These are phyloP conservation scores for Macrotrachela quadricornifera DNA, from an alignment of 1,140 invertebrate species.

Conservation along the genomic window DNA sequence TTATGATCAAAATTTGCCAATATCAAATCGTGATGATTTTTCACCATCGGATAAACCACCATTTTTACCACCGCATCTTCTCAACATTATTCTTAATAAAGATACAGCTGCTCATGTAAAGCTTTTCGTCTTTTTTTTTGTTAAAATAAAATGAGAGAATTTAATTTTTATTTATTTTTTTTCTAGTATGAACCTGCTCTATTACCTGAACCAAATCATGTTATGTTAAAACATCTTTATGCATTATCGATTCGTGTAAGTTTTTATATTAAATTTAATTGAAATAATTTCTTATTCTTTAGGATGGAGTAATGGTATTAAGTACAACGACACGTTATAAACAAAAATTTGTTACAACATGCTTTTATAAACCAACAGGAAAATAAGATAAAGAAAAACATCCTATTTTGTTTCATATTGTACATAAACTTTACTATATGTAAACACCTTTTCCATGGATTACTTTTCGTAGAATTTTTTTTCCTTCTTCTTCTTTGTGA, in stretches of 20 bases:
- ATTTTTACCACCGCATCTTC: slow-evolving; percentile 72
- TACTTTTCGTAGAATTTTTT: no score
- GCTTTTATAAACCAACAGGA: slow-evolving; percentile 93
- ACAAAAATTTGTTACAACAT: slow-evolving; percentile 95
- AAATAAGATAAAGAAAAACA: not conserved
- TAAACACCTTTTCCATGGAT: no score
- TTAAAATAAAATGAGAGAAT: slow-evolving; percentile 62
- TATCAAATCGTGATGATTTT: not conserved
- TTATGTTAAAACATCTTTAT: slow-evolving; percentile 99
- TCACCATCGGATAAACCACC: slow-evolving; percentile 53
- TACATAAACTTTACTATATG: no score
- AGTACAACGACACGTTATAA: slow-evolving; percentile 87
- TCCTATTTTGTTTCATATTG: no score
- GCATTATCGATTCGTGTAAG: slow-evolving; percentile 74
- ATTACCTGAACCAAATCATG: slow-evolving; percentile 88
- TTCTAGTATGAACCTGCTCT: slow-evolving; percentile 73
- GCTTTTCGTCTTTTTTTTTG: slow-evolving; percentile 7
- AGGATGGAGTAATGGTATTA: slow-evolving; percentile 92
- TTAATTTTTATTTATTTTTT: not conserved
- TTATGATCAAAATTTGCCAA: slow-evolving; percentile 32
- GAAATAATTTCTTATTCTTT: slow-evolving; percentile 10
- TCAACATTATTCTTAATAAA: slow-evolving; percentile 90
- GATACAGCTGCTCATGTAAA: slow-evolving; percentile 66
- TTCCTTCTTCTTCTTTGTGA: no score
- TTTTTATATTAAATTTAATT: not conserved